Percentiles rank a stretch among this genome's conserved stretches.
phyloP scores from a whole-genome alignment of 1,140 invertebrate species.

The Meloidogyne exigua region DNA sequence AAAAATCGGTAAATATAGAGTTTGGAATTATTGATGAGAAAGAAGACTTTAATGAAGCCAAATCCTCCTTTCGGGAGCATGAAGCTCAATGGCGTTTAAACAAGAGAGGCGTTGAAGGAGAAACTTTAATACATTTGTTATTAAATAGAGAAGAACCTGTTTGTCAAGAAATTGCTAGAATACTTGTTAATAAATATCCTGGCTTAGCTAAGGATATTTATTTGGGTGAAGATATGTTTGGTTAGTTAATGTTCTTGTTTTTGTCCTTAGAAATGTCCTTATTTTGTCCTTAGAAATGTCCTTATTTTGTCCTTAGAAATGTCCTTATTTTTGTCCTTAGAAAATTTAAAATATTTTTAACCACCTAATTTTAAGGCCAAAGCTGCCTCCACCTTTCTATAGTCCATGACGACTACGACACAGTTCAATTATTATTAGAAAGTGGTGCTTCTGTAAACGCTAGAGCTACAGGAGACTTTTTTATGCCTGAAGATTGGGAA shows the following conservation, averaged over 20 bases:
- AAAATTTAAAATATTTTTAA: too few relatives aligned
- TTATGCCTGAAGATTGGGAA: slow-evolving; percentile 78
- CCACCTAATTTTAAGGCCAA: slow-evolving; percentile 73
- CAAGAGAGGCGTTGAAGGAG: slow-evolving; percentile 86
- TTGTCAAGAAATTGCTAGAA: slow-evolving; percentile 81
- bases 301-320: too few relatives aligned
- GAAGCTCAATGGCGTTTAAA: slow-evolving; percentile 95
- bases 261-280: too few relatives aligned
- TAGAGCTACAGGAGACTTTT: slow-evolving; percentile 78
- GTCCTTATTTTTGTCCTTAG: too few relatives aligned
- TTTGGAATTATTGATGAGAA: slow-evolving; percentile 54
- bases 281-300: too few relatives aligned
- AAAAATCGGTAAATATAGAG: slow-evolving; percentile 46
- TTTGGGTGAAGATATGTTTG: slow-evolving; percentile 93
- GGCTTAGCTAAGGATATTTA: slow-evolving; percentile 87
- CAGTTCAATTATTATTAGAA: slow-evolving; percentile 80
- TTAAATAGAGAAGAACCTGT: slow-evolving; percentile 86
- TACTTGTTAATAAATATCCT: slow-evolving; percentile 85
- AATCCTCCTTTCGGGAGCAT: slow-evolving; percentile 68
- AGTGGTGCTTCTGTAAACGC: slow-evolving; percentile 84
- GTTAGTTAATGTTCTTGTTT: slow-evolving; percentile 65
- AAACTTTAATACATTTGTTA: slow-evolving; percentile 86
- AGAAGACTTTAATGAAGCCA: slow-evolving; percentile 49
- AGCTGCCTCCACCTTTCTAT: slow-evolving; percentile 91
- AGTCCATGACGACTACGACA: slow-evolving; percentile 89